Base-by-base conservation (phyloP, 2,113 vertebrate genomes). In the Melanostigma gelatinosum region DNA sequence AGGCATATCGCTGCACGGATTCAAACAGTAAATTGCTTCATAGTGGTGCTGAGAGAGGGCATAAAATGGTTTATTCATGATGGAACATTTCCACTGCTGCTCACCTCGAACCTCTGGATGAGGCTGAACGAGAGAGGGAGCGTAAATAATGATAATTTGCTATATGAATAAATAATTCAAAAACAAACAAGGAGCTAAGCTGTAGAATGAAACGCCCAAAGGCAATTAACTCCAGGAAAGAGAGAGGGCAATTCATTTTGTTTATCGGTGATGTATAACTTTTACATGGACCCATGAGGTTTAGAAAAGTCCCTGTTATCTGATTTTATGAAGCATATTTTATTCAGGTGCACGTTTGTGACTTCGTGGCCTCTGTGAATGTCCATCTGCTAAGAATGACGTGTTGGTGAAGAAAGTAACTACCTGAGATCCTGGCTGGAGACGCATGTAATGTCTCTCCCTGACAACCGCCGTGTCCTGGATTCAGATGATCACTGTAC, bases 221-320 rank as follows among this genome's bases (percentile, higher is more conserved):
- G 85, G 87, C 89, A 92, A 89, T 89, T 87, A 88, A 89, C 71
- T 85, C 13, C 0, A 29, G 71, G 72, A 88, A 81, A 82, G 66
- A 64, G 85, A 85, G 74, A 86, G 77, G 75, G 90, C 79, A 88
- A 91, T 93, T 90, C 79, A 85, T 87, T 88, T 77, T 81, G 85
- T 89, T 92, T 90, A 88, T 88, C 65, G 60, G 75, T 69, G 78
- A 89, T 87, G 27, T 78, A 84, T 75, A 85, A 74, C 64, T 85
- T 88, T 87, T 79, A 83, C 65, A 46, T 18, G 63, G 75, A 24
- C 75, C 24, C 62, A 29, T 8, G 76, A 76, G 79, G 32, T 66
- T 80, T 61, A 65, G 63, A 63, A 74, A 60, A 81, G 66, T 75
- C 77, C 54, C 75, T 22, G 32, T 71, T 66, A 79, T 67, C 72